phyloP scores from a whole-genome alignment of 2,797 vertebrate species.

The Rachycentron canadum region DNA sequence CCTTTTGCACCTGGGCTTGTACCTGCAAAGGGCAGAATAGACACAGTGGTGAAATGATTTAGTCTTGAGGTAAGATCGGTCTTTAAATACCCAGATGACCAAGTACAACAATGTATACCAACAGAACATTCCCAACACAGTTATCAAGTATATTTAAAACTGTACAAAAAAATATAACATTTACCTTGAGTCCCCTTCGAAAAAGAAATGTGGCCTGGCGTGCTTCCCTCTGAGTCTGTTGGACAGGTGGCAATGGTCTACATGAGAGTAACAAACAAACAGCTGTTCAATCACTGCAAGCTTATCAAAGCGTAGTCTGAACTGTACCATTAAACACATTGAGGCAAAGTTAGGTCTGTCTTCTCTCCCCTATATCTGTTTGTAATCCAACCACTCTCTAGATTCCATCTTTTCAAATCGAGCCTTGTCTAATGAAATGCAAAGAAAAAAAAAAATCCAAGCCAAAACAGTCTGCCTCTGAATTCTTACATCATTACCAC shows the following conservation, averaged over 20 bases:
- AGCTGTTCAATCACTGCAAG: background rate
- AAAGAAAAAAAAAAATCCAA: background rate
- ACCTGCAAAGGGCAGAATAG: slow-evolving; percentile 45
- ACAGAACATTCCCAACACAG: background rate
- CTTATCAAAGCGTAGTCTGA: background rate
- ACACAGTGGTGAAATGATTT: background rate
- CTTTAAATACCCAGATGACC: background rate
- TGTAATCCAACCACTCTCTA: background rate
- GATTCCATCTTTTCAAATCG: background rate
- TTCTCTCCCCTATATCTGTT: background rate
- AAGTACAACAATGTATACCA: background rate
- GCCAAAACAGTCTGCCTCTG: no score
- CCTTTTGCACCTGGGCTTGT: slow-evolving; percentile 80
- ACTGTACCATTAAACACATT: background rate
- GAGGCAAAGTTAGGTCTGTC: background rate
- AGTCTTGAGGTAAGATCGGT: background rate
- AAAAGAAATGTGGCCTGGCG: slow-evolving; percentile 96
- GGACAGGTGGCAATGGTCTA: slow-evolving; percentile 75
- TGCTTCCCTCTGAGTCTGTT: slow-evolving; percentile 88
- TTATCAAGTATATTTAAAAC: background rate
- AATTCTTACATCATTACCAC: background rate
- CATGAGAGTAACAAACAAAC: background rate
- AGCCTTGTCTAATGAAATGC: background rate
- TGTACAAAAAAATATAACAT: background rate
- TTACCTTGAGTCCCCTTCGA: slow-evolving; percentile 94